phyloP scores from a whole-genome alignment of 2,113 vertebrate genomes.

The Regulus satrapa region DNA sequence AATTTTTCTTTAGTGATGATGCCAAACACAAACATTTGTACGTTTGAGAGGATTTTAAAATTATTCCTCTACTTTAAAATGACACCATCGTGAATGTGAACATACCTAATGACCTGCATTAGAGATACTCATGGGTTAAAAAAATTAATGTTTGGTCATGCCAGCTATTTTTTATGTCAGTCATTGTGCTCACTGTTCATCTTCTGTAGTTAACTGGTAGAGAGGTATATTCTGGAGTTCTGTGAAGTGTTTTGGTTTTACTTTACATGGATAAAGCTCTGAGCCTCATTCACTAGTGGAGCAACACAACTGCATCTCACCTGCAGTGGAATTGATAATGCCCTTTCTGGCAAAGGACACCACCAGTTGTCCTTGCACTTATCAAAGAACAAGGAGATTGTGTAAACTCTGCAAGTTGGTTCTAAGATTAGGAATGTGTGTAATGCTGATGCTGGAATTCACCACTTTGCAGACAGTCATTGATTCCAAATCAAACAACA shows the following conservation, averaged over 20 bases:
- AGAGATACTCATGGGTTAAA: background rate
- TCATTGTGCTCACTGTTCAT: background rate
- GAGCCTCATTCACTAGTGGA: background rate
- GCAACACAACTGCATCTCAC: background rate
- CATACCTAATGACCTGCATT: background rate
- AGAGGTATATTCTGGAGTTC: background rate
- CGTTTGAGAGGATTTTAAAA: background rate
- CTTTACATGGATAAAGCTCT: background rate
- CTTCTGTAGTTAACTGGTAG: background rate
- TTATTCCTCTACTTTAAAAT: background rate
- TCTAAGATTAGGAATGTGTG: background rate
- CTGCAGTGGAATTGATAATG: background rate
- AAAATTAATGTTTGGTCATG: background rate
- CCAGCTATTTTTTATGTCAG: background rate
- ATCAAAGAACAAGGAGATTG: background rate
- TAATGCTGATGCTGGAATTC: background rate
- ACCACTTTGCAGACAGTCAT: background rate
- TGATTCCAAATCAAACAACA: background rate
- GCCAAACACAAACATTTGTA: background rate
- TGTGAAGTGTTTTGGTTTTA: background rate
- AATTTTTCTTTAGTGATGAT: background rate
- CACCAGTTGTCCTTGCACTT: background rate
- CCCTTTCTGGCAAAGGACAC: background rate
- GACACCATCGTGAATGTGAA: background rate
- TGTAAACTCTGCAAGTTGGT: background rate